Evolutionary conservation across 2,888 invertebrate genomes (phyloP).

Genomic region (Parnassius mnemosyne): DNA sequence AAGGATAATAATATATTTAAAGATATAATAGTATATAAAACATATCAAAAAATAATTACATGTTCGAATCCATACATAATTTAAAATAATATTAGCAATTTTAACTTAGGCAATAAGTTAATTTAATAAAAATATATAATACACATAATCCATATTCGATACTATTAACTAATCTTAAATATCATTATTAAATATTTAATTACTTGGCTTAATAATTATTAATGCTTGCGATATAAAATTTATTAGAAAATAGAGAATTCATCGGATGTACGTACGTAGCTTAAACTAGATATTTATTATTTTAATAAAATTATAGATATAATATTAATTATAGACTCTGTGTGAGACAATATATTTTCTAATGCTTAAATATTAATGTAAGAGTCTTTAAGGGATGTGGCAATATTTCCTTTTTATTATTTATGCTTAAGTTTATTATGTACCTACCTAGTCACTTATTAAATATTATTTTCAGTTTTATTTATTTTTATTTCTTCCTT

Average conservation of each 20-base stretch:
- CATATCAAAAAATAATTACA: slow-evolving; percentile 10
- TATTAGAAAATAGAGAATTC: background rate
- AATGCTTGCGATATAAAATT: background rate
- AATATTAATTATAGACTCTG: background rate
- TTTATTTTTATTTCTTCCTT: slow-evolving; percentile 40
- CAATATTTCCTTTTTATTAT: slow-evolving; percentile 10
- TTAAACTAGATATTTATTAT: background rate
- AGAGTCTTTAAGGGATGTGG: slow-evolving; percentile 3
- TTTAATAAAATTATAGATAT: background rate
- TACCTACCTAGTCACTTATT: slow-evolving; percentile 25
- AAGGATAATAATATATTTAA: background rate
- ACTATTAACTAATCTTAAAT: too few species aligned
- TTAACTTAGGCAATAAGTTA: too few species aligned
- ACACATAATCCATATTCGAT: too few species aligned
- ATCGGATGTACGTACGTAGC: background rate
- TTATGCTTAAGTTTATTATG: slow-evolving; percentile 5
- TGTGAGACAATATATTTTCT: background rate
- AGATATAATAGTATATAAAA: slow-evolving; percentile 1
- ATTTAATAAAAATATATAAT: too few species aligned
- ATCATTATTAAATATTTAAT: too few species aligned
- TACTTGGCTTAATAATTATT: background rate
- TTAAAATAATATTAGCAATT: too few species aligned
- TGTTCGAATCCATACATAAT: too few species aligned
- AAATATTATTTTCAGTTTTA: slow-evolving; percentile 45
- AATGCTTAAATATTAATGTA: background rate